Percentiles rank a stretch among this genome's conserved stretches.
Evolutionary conservation across 2,888 invertebrate genomes (phyloP).

Genomic region (Drosophila formosana): DNA sequence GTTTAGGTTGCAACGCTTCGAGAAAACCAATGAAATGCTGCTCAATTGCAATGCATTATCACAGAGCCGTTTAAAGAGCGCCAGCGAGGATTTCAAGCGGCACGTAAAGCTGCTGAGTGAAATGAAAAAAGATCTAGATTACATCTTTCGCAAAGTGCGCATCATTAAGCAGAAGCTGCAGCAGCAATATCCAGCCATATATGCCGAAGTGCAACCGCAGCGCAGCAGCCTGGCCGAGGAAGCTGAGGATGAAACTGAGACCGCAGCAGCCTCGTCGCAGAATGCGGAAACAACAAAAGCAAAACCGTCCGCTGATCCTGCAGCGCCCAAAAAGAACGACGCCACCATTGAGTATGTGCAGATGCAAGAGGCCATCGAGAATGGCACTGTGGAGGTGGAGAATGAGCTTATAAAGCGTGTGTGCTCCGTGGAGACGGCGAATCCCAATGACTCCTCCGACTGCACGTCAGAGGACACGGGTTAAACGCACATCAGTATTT

Average conservation of each 20-base stretch:
- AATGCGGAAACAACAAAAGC: slow-evolving; percentile 32
- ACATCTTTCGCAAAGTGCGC: slow-evolving; percentile 96
- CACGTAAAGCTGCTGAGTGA: slow-evolving; percentile 94
- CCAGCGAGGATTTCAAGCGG: slow-evolving; percentile 94
- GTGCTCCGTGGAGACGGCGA: slow-evolving; percentile 88
- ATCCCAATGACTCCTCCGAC: slow-evolving; percentile 89
- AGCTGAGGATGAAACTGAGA: slow-evolving; percentile 85
- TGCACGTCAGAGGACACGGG: slow-evolving; percentile 88
- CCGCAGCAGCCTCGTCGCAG: slow-evolving; percentile 70
- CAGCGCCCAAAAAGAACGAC: slow-evolving; percentile 57
- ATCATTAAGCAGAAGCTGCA: slow-evolving; percentile 92
- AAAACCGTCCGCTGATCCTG: slow-evolving; percentile 57
- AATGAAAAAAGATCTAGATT: slow-evolving; percentile 97
- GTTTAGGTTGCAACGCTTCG: slow-evolving; percentile 95
- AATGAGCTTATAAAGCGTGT: slow-evolving; percentile 84
- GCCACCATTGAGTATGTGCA: slow-evolving; percentile 85
- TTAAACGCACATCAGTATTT: slow-evolving; percentile 54
- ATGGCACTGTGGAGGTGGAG: slow-evolving; percentile 83
- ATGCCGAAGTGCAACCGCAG: slow-evolving; percentile 87
- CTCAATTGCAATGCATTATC: slow-evolving; percentile 98
- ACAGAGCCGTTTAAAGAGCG: slow-evolving; percentile 93
- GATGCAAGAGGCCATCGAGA: slow-evolving; percentile 85
- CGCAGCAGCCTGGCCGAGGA: slow-evolving; percentile 85
- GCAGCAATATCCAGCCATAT: slow-evolving; percentile 90
- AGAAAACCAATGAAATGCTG: slow-evolving; percentile 99